A percentile compares a stretch with the other conserved stretches of the same genome.
Evolutionary conservation across 1,140 invertebrate genomes (phyloP).

Genomic region (Aradophagus sp.): DNA sequence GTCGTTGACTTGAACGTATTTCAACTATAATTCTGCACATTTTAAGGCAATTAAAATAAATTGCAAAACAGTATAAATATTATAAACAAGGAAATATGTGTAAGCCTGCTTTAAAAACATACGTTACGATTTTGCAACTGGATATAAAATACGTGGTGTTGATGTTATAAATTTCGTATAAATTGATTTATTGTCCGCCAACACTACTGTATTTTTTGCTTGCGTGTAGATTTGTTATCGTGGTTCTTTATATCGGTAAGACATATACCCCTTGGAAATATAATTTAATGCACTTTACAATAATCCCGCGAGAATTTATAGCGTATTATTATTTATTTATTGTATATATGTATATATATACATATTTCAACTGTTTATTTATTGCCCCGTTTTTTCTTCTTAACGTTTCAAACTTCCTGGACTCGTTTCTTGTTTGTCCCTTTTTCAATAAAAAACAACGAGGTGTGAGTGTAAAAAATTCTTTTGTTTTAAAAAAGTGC

Average conservation of each 20-base stretch:
- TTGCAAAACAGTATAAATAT: too few species aligned
- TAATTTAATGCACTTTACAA: conserved; percentile 30
- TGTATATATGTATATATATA: conserved; percentile 8
- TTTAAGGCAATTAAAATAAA: too few species aligned
- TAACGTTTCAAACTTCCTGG: conserved; percentile 12
- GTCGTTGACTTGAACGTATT: too few species aligned
- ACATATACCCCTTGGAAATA: conserved; percentile 39
- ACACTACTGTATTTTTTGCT: conserved; percentile 31
- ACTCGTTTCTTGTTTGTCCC: too few species aligned
- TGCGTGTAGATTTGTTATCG: conserved; percentile 40
- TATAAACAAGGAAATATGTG: too few species aligned
- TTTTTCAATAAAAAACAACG: too few species aligned
- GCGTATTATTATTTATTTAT: conserved; percentile 37
- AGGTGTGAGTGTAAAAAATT: too few species aligned
- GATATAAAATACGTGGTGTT: background rate
- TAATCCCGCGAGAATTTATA: conserved; percentile 41
- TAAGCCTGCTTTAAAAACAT: too few species aligned
- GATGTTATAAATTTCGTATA: conserved; percentile 23
- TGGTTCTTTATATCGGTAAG: conserved; percentile 37
- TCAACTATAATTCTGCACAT: too few species aligned
- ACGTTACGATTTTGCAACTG: background rate
- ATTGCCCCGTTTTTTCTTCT: conserved; percentile 12
- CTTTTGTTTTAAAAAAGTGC: too few species aligned
- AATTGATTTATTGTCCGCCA: conserved; percentile 37
- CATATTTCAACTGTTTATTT: conserved; percentile 20